phyloP scores from a whole-genome alignment of 1,140 invertebrate genomes.

The Solenopsis invicta region DNA sequence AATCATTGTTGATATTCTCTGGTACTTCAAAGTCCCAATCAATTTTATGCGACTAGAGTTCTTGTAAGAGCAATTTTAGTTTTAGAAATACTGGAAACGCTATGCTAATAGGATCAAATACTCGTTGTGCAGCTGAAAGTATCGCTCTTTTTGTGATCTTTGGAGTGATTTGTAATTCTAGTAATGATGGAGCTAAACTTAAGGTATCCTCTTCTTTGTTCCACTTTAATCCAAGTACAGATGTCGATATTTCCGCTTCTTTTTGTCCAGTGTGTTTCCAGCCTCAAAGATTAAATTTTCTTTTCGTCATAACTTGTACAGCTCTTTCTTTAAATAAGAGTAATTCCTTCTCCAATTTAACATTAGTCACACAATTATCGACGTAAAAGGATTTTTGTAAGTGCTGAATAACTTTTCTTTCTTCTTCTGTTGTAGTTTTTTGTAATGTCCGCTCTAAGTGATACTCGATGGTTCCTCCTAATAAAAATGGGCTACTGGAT shows the following conservation, averaged over 20 bases:
- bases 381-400: conserved; percentile 50
- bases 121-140: neutral
- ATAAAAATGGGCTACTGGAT: neutral
- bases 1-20: neutral
- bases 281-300: conserved; percentile 75
- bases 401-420: conserved; percentile 44
- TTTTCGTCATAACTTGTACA: conserved; percentile 44
- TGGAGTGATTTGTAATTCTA: too few species aligned
- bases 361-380: conserved; percentile 68
- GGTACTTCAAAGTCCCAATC: neutral
- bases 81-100: neutral
- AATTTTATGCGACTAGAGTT: neutral
- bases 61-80: neutral
- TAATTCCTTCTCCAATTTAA: neutral
- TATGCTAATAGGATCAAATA: neutral
- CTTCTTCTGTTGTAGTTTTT: neutral
- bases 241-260: neutral
- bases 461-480: neutral
- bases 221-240: neutral
- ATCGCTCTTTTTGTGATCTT: neutral
- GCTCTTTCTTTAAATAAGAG: neutral
- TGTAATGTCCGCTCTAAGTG: neutral
- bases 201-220: neutral
- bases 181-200: neutral
- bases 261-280: conserved; percentile 69